Evolutionary conservation across 1,140 invertebrate species (phyloP).

Genomic region (Mylabris phalerata): DNA sequence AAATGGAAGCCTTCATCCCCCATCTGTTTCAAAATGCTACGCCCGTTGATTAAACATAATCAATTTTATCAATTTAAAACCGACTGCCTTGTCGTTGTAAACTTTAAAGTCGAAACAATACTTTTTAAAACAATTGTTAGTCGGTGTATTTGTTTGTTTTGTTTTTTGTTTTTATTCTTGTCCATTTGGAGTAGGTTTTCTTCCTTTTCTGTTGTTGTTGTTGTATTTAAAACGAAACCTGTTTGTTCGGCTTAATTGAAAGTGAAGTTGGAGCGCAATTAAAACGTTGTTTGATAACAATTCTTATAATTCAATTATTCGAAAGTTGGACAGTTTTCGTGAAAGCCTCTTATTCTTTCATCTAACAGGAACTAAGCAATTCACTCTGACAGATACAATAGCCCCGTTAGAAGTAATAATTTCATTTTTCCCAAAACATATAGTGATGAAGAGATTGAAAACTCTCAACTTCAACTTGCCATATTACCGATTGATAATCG

Average conservation of each 20-base stretch:
- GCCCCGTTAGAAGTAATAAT: constrained; percentile 11
- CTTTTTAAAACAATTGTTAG: no score
- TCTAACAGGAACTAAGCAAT: constrained; percentile 7
- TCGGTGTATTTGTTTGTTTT: neutral
- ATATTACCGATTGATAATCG: constrained; percentile 12
- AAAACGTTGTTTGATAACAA: constrained; percentile 17
- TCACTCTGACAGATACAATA: constrained; percentile 13
- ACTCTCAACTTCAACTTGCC: neutral
- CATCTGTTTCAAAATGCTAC: no score
- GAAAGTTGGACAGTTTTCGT: constrained; percentile 15
- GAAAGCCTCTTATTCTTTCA: constrained; percentile 12
- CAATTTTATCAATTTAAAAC: no score
- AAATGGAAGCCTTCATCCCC: no score
- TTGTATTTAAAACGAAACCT: constrained; percentile 1
- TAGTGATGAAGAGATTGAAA: no score
- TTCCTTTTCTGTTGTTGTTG: no score
- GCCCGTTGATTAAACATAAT: no score
- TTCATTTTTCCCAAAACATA: neutral
- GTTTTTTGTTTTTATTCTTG: neutral
- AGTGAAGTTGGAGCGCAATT: constrained; percentile 16
- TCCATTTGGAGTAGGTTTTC: neutral
- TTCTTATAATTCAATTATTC: constrained; percentile 15
- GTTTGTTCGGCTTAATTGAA: constrained; percentile 9
- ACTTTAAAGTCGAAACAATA: no score
- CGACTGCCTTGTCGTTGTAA: no score